A percentile compares a stretch with the other conserved stretches of the same genome.
Conservation (phyloP, 2,888 invertebrate genomes). For the Epinotia nisella region DNA sequence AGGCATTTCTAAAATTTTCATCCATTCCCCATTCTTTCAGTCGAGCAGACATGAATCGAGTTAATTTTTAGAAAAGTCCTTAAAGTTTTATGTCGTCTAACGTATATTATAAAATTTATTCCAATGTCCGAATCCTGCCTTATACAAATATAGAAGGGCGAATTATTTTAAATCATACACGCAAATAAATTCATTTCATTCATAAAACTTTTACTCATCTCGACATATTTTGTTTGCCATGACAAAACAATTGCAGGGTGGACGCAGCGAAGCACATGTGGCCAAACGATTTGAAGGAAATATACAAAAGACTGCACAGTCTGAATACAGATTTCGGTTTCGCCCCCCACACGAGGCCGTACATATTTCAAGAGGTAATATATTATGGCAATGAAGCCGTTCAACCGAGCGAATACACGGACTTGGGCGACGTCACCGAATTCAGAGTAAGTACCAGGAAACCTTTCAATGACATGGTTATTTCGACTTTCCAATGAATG, state of each 20-base stretch:
- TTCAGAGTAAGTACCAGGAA: constrained; percentile 78
- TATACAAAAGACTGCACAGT: constrained; percentile 85
- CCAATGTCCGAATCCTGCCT: too few species aligned
- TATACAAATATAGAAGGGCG: too few species aligned
- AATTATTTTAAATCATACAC: too few species aligned
- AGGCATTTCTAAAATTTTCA: too few species aligned
- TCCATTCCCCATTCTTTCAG: too few species aligned
- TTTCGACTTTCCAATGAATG: neutral
- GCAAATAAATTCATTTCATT: too few species aligned
- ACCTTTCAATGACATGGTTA: constrained; percentile 30
- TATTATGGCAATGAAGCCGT: constrained; percentile 82
- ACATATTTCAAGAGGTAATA: constrained; percentile 89
- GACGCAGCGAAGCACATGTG: constrained; percentile 92
- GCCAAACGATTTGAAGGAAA: constrained; percentile 88
- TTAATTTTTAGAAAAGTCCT: too few species aligned
- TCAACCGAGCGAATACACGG: constrained; percentile 76
- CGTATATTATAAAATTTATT: too few species aligned
- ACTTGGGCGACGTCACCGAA: constrained; percentile 88
- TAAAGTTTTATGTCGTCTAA: too few species aligned
- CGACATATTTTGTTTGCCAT: too few species aligned
- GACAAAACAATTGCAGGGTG: constrained; percentile 81
- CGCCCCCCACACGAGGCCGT: constrained; percentile 83
- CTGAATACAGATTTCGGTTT: constrained; percentile 87
- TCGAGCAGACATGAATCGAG: too few species aligned
- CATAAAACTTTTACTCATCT: too few species aligned